phyloP scores from a whole-genome alignment of 2,888 invertebrate genomes.

The Therioaphis trifolii region DNA sequence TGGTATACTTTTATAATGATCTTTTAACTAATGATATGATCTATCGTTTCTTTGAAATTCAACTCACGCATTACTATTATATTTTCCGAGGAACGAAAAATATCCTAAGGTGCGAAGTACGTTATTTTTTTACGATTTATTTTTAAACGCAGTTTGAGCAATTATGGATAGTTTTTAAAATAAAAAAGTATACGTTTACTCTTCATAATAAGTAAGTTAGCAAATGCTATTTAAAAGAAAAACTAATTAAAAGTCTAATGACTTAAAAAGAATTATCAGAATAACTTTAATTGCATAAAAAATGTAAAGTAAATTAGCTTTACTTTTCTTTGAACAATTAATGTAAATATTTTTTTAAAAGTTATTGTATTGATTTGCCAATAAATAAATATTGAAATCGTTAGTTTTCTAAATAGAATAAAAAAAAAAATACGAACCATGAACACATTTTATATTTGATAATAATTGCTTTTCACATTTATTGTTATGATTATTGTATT shows the following conservation, averaged over 20 bases:
- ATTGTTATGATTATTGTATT: too few species aligned
- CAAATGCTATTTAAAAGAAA: background rate
- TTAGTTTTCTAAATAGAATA: too few species aligned
- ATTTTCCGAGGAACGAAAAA: too few species aligned
- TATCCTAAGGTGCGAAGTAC: too few species aligned
- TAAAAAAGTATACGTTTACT: background rate
- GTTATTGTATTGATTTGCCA: background rate
- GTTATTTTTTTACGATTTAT: background rate
- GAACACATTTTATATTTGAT: too few species aligned
- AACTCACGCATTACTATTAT: too few species aligned
- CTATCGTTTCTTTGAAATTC: too few species aligned
- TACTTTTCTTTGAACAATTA: background rate
- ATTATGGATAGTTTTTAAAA: constrained; percentile 12
- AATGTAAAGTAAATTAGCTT: background rate
- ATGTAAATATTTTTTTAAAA: background rate
- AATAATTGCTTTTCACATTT: too few species aligned
- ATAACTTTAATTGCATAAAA: background rate
- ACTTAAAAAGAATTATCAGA: background rate
- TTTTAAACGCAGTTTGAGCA: background rate
- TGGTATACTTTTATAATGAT: too few species aligned
- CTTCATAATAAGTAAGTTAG: background rate
- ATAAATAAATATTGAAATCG: too few species aligned
- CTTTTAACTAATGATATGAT: too few species aligned
- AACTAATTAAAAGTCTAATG: background rate
- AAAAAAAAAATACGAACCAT: too few species aligned